These are phyloP conservation scores for Trissolcus brochymenae DNA, from an alignment of 2,888 invertebrate genomes.

Conservation along the genomic window DNA sequence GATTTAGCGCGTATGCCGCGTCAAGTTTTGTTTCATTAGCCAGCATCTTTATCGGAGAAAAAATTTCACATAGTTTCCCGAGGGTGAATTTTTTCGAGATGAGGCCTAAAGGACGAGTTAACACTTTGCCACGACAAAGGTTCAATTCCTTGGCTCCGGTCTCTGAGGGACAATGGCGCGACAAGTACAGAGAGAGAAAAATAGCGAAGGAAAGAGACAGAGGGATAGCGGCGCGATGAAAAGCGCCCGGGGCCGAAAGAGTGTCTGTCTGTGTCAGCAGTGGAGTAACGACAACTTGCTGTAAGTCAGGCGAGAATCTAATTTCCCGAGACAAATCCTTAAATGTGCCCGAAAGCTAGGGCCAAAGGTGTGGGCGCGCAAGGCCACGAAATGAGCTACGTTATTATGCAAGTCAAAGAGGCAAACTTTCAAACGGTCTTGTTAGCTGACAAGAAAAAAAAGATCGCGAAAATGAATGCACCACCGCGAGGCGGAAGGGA, in stretches of 20 bases:
- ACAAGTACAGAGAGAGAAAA: too few relatives aligned
- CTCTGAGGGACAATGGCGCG: slow-evolving; percentile 54
- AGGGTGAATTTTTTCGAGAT: slow-evolving; percentile 69
- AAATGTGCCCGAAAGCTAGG: slow-evolving; percentile 70
- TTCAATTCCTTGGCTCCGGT: slow-evolving; percentile 64
- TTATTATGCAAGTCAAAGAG: slow-evolving; percentile 49
- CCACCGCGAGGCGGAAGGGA: slow-evolving; percentile 10
- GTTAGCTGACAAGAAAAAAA: slow-evolving; percentile 21
- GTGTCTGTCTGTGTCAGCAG: slow-evolving; percentile 54
- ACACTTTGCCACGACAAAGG: slow-evolving; percentile 70
- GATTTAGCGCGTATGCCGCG: slow-evolving; percentile 1
- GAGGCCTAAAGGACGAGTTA: slow-evolving; percentile 69
- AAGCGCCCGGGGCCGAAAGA: slow-evolving; percentile 47
- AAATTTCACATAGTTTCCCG: slow-evolving; percentile 67
- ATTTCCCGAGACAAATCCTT: slow-evolving; percentile 75
- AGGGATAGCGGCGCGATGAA: slow-evolving; percentile 29
- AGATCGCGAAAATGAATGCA: slow-evolving; percentile 11
- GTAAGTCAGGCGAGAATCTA: slow-evolving; percentile 70
- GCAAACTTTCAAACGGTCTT: slow-evolving; percentile 20
- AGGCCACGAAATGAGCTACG: slow-evolving; percentile 72
- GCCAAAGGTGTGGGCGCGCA: slow-evolving; percentile 73
- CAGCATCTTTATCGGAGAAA: slow-evolving; percentile 21
- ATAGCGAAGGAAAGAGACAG: slow-evolving; percentile 3
- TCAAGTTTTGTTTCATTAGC: slow-evolving; percentile 28
- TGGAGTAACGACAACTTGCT: slow-evolving; percentile 39